Evolutionary conservation across 2,888 invertebrate species (phyloP).

Genomic region (Boloria euphrosyne): DNA sequence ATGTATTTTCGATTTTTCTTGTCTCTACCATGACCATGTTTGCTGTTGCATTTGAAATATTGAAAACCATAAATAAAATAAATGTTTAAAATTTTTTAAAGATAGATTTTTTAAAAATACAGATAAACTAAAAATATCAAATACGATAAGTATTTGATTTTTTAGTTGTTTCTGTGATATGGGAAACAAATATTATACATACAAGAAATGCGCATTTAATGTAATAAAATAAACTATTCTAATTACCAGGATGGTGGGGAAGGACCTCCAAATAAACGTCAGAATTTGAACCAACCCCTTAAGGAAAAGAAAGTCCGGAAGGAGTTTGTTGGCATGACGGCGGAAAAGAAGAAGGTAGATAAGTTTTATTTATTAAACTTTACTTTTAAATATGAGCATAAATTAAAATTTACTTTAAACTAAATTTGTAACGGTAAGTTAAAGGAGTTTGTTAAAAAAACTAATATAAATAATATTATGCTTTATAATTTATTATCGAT

Average conservation of each 20-base stretch:
- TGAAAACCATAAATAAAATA: no score
- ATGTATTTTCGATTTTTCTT: no score
- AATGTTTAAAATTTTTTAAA: no score
- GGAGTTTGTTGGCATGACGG: conserved; percentile 81
- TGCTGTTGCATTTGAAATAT: no score
- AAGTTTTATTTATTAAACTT: background rate
- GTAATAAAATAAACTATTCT: background rate
- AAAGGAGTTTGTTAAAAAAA: no score
- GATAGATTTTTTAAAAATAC: no score
- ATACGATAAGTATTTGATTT: no score
- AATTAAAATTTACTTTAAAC: background rate
- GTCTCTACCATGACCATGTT: no score
- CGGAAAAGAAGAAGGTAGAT: conserved; percentile 76
- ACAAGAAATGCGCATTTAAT: background rate
- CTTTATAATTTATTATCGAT: no score
- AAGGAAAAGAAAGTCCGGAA: conserved; percentile 67
- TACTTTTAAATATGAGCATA: background rate
- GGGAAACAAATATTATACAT: background rate
- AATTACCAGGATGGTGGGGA: conserved; percentile 52
- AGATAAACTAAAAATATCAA: no score
- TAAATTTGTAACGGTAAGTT: background rate
- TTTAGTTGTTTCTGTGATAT: no score
- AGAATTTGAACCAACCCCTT: conserved; percentile 50
- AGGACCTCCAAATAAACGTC: conserved; percentile 60
- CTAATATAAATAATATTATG: no score